A percentile compares a stretch with the other conserved stretches of the same genome.
Evolutionary conservation across 2,888 invertebrate species (phyloP).

Genomic region (Papilio gigon): DNA sequence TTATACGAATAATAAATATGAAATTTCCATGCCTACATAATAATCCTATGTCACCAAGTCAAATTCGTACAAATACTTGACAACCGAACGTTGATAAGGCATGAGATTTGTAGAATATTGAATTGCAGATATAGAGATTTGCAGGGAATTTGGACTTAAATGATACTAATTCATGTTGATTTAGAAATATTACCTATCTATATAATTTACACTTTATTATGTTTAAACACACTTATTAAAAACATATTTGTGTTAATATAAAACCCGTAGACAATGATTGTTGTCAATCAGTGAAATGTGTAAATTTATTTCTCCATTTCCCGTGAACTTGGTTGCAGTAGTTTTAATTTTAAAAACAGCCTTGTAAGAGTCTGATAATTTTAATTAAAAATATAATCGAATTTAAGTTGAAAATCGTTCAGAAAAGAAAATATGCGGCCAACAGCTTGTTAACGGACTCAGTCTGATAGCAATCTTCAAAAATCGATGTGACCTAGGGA

Average conservation of each 20-base stretch:
- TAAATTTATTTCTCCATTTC: no score
- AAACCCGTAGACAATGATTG: no score
- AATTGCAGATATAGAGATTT: background rate
- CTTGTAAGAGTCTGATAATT: background rate
- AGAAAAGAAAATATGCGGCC: background rate
- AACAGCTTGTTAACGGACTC: background rate
- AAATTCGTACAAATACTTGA: no score
- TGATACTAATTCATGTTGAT: background rate
- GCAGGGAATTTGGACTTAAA: background rate
- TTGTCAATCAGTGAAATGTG: no score
- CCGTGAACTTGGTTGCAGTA: no score
- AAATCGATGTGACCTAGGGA: background rate
- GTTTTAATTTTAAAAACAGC: background rate
- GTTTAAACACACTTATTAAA: no score
- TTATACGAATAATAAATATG: slow-evolving; percentile 1
- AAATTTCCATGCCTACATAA: background rate
- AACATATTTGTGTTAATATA: no score
- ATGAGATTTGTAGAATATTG: background rate
- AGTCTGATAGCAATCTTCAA: background rate
- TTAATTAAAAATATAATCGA: no score
- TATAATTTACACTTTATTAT: no score
- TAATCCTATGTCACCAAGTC: background rate
- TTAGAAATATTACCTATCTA: no score
- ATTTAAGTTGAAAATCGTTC: background rate
- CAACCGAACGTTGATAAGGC: no score